Evolutionary conservation across 2,888 invertebrate genomes (phyloP).

Genomic region (Brenthis daphne): DNA sequence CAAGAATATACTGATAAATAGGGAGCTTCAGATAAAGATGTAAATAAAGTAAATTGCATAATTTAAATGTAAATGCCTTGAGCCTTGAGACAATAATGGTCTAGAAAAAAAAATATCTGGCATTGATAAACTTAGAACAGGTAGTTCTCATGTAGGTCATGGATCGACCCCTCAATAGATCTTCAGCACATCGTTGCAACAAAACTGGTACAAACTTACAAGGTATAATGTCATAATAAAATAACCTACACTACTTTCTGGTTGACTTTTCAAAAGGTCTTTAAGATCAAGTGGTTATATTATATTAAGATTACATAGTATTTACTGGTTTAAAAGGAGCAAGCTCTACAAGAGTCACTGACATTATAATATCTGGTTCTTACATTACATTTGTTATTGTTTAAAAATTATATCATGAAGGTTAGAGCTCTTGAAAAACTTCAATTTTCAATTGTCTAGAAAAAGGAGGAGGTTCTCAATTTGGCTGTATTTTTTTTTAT

Average conservation of each 20-base stretch:
- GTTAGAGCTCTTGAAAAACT: too few relatives aligned
- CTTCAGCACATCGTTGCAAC: too few relatives aligned
- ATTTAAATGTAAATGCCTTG: background rate
- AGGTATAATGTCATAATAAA: background rate
- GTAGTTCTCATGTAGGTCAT: slow-evolving; percentile 5
- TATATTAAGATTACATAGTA: background rate
- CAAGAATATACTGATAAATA: slow-evolving; percentile 40
- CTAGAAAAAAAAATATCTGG: background rate
- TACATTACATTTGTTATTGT: background rate
- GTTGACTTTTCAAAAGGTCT: background rate
- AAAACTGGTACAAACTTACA: background rate
- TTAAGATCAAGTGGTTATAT: background rate
- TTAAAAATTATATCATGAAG: slow-evolving; percentile 3
- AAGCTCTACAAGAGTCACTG: slow-evolving; percentile 3
- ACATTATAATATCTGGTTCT: background rate
- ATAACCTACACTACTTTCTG: background rate
- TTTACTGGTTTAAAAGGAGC: slow-evolving; percentile 1
- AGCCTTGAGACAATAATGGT: slow-evolving; percentile 13
- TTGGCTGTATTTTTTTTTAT: too few relatives aligned
- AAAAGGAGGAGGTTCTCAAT: too few relatives aligned
- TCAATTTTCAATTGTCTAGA: too few relatives aligned
- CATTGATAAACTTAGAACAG: background rate
- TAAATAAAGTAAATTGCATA: slow-evolving; percentile 43
- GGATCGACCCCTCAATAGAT: background rate
- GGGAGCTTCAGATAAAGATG: slow-evolving; percentile 42